Conservation (phyloP, 2,113 vertebrate genomes). For the Sclerurus mexicanus region DNA sequence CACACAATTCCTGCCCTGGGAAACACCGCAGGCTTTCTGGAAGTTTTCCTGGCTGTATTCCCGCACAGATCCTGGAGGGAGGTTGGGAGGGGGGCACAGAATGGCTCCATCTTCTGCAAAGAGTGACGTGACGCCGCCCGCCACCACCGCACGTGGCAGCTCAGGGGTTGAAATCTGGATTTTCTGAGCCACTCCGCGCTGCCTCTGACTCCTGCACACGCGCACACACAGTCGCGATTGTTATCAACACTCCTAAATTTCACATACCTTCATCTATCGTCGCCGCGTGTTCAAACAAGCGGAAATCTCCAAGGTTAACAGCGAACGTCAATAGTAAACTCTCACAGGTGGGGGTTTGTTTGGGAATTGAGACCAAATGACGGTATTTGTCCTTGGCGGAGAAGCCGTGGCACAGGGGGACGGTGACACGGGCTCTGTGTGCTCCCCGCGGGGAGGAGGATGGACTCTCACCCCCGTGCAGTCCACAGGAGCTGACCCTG, state of each 20-base stretch:
- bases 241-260: neutral
- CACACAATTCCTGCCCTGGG: fast-evolving
- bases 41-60: neutral
- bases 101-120: neutral
- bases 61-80: neutral
- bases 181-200: neutral
- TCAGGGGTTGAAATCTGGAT: neutral
- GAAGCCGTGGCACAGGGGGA: fast-evolving
- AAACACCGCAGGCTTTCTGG: neutral
- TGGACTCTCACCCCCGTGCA: neutral
- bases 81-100: fast-evolving
- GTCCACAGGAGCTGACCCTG: neutral
- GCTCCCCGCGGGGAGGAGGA: neutral
- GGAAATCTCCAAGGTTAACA: neutral
- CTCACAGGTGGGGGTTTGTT: neutral
- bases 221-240: neutral
- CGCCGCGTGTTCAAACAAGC: neutral
- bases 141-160: neutral
- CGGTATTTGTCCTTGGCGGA: neutral
- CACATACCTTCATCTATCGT: neutral
- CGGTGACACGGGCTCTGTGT: fast-evolving
- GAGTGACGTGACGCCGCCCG: fast-evolving
- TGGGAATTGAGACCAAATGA: neutral
- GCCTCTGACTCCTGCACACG: neutral
- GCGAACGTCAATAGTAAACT: neutral